Base-by-base conservation (phyloP, 2,888 invertebrate genomes). In the Xanthia icteritia region DNA sequence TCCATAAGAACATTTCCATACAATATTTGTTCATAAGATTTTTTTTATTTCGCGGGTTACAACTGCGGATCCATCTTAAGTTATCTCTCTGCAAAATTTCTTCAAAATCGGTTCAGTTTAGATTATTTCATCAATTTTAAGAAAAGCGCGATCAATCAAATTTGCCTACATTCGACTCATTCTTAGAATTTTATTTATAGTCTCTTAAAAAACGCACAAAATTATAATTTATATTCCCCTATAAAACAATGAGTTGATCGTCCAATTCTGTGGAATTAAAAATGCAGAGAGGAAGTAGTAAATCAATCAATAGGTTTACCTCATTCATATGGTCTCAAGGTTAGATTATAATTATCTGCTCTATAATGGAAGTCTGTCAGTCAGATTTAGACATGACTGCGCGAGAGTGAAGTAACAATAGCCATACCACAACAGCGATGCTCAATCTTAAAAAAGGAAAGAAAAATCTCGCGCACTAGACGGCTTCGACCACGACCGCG, bases 231-330 rank as follows among this genome's bases (percentile, higher is more conserved):
- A 51, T n/a, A 74, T 27, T 61, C 4, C 39, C 13, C 70, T 42
- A 58, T 80, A 70, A 75, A 81, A 70, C 17, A 68, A 65, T 60
- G 56, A 36, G 42, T 71, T 64, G 27, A 77, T 77, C 31, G 42
- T 48, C 63, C 48, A 72, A 63, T 72, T 74, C 54, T 27, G 36
- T 60, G n/a, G 27, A 54, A 72, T 74, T 15, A 45, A 64, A 71
- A 85, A 31, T 54, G 27, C n/a, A 68, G 42, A 8, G 76, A 76
- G 89, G 88, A 90, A 89, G 80, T 74, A 79, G 79, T 91, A 90
- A 91, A 92, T 91, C 90, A 91, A 91, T 91, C 89, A 83, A 90
- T 89, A 77, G 31, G 85, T 86, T 87, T 79, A 81, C 88, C 86
- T 89, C 90, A 90, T 92, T 88, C 89, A 87, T 86, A 80, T 76